phyloP scores from a whole-genome alignment of 1,140 invertebrate species.

The Ceratitis capitata region DNA sequence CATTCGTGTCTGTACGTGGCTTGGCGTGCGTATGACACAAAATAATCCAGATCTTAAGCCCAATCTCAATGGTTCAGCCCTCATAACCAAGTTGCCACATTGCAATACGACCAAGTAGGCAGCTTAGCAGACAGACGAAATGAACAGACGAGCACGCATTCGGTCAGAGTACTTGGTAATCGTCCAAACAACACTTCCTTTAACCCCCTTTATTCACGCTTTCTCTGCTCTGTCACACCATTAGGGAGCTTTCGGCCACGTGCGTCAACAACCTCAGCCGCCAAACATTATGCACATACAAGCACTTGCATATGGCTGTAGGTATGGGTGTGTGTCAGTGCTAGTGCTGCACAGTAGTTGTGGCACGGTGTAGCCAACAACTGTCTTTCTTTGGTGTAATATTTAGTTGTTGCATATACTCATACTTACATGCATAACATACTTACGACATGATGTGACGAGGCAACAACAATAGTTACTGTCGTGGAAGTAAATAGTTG shows the following conservation, averaged over 20 bases:
- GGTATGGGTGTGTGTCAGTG: not conserved
- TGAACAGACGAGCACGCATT: not conserved
- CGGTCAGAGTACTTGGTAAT: not conserved
- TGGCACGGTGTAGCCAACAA: not conserved
- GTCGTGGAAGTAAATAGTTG: constrained; percentile 11
- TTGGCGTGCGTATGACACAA: not conserved
- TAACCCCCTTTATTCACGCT: not conserved
- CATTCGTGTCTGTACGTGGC: not conserved
- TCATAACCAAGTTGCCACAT: constrained; percentile 14
- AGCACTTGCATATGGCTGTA: not conserved
- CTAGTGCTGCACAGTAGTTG: not conserved
- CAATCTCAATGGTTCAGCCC: not conserved
- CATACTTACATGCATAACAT: not conserved
- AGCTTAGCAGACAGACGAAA: not conserved
- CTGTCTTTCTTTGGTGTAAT: not conserved
- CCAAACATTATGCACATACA: not conserved
- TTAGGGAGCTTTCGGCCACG: not conserved
- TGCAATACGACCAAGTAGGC: not conserved
- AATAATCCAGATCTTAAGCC: constrained; percentile 23
- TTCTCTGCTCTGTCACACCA: not conserved
- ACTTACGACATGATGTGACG: not conserved
- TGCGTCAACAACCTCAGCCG: constrained; percentile 39
- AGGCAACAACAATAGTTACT: not conserved
- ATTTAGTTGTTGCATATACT: no score
- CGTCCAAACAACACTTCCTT: constrained; percentile 8